Evolutionary conservation across 1,140 invertebrate genomes (phyloP), one percentile per base, ranked within the genome.

Genomic region (Heterodera carotae): DNA sequence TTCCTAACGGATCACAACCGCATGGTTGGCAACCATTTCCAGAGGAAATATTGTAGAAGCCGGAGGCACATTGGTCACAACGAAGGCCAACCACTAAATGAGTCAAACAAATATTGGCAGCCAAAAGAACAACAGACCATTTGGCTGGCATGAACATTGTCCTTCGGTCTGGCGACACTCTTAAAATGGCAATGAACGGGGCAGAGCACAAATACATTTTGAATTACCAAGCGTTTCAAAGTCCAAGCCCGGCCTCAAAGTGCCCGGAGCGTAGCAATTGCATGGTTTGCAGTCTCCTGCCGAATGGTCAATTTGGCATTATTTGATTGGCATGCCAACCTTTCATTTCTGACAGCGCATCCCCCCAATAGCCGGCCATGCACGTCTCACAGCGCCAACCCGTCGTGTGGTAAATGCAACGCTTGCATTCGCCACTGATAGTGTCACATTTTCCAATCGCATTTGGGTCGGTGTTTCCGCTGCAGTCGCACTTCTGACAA

Each of bases 381-480:
- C 96, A 98, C 85, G 92, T 92, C 79, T 97, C 95, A 88, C 96
- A 91, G 90, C 85, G 87, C 72, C 83, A 88, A 3, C 96, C 97
- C 34, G 91, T 93, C 2, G 96, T 97, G 84, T 96, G 96, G 87
- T 96, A 93, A 76, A 98, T 96, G 88, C 97, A 99, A 6, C 72
- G 72, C 0, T 96, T 88, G 91, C 97, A 99, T 87, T 96, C 93
- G 59, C 96, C 97, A 31, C 93, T 95, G 15, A 92, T 93, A 22
- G 83, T 90, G 86, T 97, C 93, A 85, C 95, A 97, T 88, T 96
- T 97, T 62, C 94, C 93, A 29, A 97, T 93, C 3, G 93, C 93
- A 88, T 96, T 97, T 0, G 92, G 91, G 88, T 98, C 97, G 48
- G 98, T 94, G 85, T 99, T 98, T 34, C 92, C 92, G 87, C 96